Conservation (phyloP, 2,113 vertebrate genomes). For the Sprattus sprattus region DNA sequence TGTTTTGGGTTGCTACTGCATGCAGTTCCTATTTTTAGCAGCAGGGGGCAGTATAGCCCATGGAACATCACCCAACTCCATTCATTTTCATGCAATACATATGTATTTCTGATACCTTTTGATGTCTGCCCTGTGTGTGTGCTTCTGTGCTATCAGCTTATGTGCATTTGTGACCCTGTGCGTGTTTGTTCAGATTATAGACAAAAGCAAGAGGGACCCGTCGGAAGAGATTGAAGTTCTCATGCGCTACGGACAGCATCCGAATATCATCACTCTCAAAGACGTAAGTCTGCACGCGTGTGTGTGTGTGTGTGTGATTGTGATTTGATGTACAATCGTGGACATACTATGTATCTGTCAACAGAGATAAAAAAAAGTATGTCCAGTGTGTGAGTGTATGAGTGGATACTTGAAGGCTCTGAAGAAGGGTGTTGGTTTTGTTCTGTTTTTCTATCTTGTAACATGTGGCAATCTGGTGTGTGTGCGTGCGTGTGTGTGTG, state of each 20-base stretch:
- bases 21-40: constrained; percentile 33
- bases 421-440: too few species aligned
- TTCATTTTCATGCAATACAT: too few species aligned
- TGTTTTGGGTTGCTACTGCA: neutral
- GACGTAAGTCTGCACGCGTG: constrained; percentile 77
- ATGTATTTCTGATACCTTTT: neutral
- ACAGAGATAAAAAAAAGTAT: too few species aligned
- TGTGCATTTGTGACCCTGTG: neutral
- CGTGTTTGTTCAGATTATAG: constrained; percentile 67
- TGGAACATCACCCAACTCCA: neutral
- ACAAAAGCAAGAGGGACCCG: constrained; percentile 95
- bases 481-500: constrained; percentile 15
- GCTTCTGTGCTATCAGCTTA: neutral
- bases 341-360: too few species aligned
- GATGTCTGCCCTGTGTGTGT: neutral
- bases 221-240: constrained; percentile 98
- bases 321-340: neutral
- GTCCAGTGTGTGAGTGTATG: constrained; percentile 16
- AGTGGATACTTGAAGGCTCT: neutral
- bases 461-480: neutral
- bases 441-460: neutral
- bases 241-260: constrained; percentile 94
- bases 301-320: constrained; percentile 7
- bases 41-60: constrained; percentile 61
- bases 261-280: constrained; percentile 96